These are phyloP conservation scores for Sebastes trivittatus DNA, from an alignment of 2,797 vertebrate species.

Conservation along the genomic window DNA sequence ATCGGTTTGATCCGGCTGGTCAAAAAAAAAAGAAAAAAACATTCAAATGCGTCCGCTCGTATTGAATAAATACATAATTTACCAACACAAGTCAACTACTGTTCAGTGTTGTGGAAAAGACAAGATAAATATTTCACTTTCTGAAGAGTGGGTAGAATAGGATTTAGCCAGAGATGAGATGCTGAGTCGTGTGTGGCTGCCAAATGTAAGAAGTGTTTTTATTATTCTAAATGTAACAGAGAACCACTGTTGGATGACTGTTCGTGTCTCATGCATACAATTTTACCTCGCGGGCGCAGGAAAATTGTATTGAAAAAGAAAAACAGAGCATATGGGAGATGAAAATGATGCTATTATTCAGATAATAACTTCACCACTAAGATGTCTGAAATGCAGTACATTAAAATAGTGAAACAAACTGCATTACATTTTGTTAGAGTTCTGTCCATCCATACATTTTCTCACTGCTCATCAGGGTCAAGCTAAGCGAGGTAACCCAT, in stretches of 20 bases:
- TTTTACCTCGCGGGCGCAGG: neutral
- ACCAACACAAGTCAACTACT: conserved; percentile 61
- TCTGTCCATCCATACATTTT: neutral
- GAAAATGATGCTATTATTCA: neutral
- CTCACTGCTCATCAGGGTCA: neutral
- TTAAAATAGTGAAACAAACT: neutral
- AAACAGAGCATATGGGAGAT: neutral
- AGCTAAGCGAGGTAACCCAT: neutral
- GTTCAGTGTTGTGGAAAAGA: conserved; percentile 68
- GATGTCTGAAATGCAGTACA: neutral
- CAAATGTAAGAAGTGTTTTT: neutral
- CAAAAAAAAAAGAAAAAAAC: conserved; percentile 38
- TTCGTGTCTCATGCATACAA: conserved; percentile 21
- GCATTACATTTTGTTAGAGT: neutral
- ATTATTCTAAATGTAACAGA: conserved; percentile 11
- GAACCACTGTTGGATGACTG: conserved; percentile 2
- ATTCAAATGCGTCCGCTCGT: conserved; percentile 50
- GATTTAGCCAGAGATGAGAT: conserved; percentile 40
- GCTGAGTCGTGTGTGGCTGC: conserved; percentile 16
- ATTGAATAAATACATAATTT: conserved; percentile 77
- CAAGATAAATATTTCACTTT: conserved; percentile 71
- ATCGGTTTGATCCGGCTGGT: conserved; percentile 59
- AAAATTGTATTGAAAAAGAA: conserved; percentile 4
- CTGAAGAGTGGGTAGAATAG: conserved; percentile 34
- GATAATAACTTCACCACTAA: neutral